Evolutionary conservation across 2,113 vertebrate genomes (phyloP).

Genomic region (Xiphophorus couchianus): DNA sequence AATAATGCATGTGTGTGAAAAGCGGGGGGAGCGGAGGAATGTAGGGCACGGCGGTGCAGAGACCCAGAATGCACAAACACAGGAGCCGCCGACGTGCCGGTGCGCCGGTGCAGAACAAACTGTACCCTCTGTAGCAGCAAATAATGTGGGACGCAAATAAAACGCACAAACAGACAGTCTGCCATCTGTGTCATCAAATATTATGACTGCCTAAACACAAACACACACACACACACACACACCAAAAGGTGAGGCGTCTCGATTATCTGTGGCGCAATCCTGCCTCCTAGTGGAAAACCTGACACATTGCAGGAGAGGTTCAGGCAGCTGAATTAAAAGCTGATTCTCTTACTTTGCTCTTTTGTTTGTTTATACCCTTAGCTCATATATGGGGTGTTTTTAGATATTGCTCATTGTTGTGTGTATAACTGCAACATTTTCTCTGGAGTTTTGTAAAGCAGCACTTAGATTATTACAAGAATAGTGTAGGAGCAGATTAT

Average conservation of each 20-base stretch:
- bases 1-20: slow-evolving; percentile 70
- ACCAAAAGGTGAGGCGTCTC: neutral
- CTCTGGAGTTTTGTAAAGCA: too few species aligned
- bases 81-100: slow-evolving; percentile 4
- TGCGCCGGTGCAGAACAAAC: slow-evolving; percentile 43
- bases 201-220: slow-evolving; percentile 6
- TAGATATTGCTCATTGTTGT: too few species aligned
- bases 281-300: slow-evolving; percentile 42
- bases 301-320: slow-evolving; percentile 8
- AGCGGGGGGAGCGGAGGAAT: slow-evolving; percentile 58
- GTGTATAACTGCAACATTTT: too few species aligned
- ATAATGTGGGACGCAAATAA: slow-evolving; percentile 37
- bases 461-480: too few species aligned
- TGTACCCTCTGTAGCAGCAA: slow-evolving; percentile 51
- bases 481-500: too few species aligned
- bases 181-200: slow-evolving; percentile 42
- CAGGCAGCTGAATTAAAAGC: neutral
- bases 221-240: slow-evolving; percentile 7
- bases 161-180: slow-evolving; percentile 36
- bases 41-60: slow-evolving; percentile 63
- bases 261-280: slow-evolving; percentile 40
- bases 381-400: neutral
- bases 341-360: neutral
- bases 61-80: slow-evolving; percentile 27
- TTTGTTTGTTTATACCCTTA: neutral